phyloP scores from a whole-genome alignment of 2,888 invertebrate species.

The Ariolimax columbianus region DNA sequence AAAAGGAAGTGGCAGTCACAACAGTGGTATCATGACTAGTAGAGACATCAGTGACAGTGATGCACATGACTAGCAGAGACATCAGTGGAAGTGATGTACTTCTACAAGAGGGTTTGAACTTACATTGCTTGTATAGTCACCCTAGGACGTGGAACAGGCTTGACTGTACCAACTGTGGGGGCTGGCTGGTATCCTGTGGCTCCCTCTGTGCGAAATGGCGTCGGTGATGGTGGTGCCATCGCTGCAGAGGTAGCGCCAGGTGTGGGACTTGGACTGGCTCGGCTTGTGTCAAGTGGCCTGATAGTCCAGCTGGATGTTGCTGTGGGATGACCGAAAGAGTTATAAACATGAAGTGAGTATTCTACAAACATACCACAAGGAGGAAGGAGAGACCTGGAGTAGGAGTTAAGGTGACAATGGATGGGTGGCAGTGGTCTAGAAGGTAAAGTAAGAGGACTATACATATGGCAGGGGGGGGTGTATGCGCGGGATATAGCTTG shows the following conservation, averaged over 20 bases:
- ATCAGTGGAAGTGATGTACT: background rate
- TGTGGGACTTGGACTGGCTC: conserved; percentile 38
- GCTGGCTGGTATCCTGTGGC: conserved; percentile 52
- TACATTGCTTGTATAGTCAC: conserved; percentile 58
- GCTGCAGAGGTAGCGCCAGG: background rate
- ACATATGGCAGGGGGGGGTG: too few relatives aligned
- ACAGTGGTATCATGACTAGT: too few relatives aligned
- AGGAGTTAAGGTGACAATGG: too few relatives aligned
- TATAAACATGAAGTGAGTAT: too few relatives aligned
- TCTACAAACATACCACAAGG: too few relatives aligned
- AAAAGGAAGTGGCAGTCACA: too few relatives aligned
- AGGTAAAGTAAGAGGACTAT: too few relatives aligned
- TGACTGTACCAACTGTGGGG: conserved; percentile 59
- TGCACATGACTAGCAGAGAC: background rate
- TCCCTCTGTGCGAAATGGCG: conserved; percentile 24
- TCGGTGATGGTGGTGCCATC: background rate
- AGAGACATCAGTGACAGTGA: too few relatives aligned
- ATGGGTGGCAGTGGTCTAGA: too few relatives aligned
- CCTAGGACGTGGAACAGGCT: conserved; percentile 63
- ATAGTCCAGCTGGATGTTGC: conserved; percentile 35
- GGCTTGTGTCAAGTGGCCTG: conserved; percentile 47
- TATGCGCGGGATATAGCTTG: too few relatives aligned
- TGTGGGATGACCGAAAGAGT: background rate
- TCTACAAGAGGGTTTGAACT: conserved; percentile 26
- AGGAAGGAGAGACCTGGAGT: too few relatives aligned